These are phyloP conservation scores for Adela reaumurella DNA, from an alignment of 2,888 invertebrate genomes.

Conservation along the genomic window DNA sequence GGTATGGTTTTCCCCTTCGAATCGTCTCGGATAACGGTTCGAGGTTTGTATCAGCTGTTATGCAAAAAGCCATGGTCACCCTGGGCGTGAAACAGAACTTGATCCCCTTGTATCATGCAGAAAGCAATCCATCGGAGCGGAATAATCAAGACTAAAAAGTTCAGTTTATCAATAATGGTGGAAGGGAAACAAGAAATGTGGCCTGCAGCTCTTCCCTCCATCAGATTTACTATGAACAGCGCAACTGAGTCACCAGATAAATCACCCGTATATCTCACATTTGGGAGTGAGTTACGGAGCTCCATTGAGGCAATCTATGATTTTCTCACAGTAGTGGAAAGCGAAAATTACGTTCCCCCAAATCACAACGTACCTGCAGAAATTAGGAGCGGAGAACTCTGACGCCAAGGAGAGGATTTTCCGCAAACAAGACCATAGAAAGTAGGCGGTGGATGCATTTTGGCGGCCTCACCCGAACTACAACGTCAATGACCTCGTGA, in stretches of 20 bases:
- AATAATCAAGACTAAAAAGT: slow-evolving; percentile 20
- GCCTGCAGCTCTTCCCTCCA: slow-evolving; percentile 13
- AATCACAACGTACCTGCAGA: no score
- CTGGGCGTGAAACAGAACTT: slow-evolving; percentile 8
- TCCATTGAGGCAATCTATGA: no score
- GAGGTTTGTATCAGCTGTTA: slow-evolving; percentile 5
- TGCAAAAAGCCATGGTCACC: slow-evolving; percentile 6
- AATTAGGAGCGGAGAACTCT: no score
- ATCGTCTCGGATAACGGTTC: slow-evolving; percentile 2
- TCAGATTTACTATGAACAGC: slow-evolving; percentile 17
- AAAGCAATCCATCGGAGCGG: slow-evolving; percentile 21
- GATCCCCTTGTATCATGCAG: slow-evolving; percentile 21
- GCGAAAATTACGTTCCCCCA: no score
- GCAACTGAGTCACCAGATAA: slow-evolving; percentile 11
- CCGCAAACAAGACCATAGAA: no score
- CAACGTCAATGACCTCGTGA: no score
- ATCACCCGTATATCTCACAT: slow-evolving; percentile 16
- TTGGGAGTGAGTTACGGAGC: slow-evolving; percentile 17
- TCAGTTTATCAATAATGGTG: slow-evolving; percentile 15
- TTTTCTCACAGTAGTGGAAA: no score
- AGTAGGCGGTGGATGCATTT: no score
- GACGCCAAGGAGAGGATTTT: no score
- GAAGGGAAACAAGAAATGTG: slow-evolving; percentile 14
- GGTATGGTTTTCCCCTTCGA: not conserved
- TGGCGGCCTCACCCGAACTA: no score